Percentiles rank a stretch among this genome's conserved stretches.
Conservation (phyloP, 2,113 vertebrate species). For the Herpetotheres cachinnans region DNA sequence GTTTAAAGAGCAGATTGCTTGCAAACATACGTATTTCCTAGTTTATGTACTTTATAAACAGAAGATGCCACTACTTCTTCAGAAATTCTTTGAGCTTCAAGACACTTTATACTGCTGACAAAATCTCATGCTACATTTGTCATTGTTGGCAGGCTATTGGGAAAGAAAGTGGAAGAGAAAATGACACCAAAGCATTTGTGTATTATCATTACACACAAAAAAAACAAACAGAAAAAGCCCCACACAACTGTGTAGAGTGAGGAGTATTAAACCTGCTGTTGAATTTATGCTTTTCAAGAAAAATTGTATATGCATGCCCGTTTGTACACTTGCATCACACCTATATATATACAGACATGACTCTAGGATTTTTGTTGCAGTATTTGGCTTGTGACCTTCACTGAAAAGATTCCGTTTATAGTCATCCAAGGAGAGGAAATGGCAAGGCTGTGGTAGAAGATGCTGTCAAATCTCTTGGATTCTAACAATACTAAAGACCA, state of each 20-base stretch:
- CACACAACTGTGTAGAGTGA: too few relatives aligned
- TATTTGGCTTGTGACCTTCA: background rate
- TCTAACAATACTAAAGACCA: background rate
- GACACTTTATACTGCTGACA: background rate
- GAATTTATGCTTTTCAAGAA: background rate
- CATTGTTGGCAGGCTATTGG: background rate
- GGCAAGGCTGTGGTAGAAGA: background rate
- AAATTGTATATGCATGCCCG: fast-evolving
- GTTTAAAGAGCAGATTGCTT: background rate
- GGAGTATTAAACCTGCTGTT: background rate
- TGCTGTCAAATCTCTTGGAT: background rate
- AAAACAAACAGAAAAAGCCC: background rate
- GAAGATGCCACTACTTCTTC: background rate
- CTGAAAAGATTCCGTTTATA: background rate
- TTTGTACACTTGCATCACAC: background rate
- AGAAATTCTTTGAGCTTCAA: background rate
- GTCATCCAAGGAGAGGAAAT: background rate
- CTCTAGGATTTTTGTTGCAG: background rate
- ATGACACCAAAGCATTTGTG: background rate
- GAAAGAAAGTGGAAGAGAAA: background rate
- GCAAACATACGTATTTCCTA: fast-evolving
- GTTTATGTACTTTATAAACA: background rate
- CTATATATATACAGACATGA: background rate
- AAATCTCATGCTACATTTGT: background rate
- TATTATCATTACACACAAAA: background rate